These are phyloP conservation scores for Eudyptes chrysolophus DNA, from an alignment of 2,113 vertebrate genomes.

Conservation along the genomic window DNA sequence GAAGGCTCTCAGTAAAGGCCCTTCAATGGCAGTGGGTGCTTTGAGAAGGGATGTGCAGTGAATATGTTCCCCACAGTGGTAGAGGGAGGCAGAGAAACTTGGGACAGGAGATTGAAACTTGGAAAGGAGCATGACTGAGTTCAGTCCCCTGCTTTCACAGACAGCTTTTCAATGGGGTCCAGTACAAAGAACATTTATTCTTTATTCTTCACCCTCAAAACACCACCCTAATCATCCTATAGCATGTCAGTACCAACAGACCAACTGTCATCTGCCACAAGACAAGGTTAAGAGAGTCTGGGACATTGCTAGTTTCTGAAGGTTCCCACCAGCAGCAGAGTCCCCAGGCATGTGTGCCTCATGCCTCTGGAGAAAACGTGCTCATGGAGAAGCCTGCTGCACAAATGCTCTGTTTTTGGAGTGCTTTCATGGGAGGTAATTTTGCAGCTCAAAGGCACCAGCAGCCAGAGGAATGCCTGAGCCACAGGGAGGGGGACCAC, in stretches of 20 bases:
- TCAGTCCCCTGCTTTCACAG: not conserved
- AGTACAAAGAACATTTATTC: not conserved
- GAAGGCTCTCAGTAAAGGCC: not conserved
- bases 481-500: not conserved
- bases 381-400: not conserved
- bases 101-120: not conserved
- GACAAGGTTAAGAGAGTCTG: not conserved
- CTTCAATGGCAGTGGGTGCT: not conserved
- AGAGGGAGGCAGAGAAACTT: not conserved
- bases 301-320: not conserved
- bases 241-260: not conserved
- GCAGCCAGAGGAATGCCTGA: not conserved
- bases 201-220: not conserved
- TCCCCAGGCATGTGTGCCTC: not conserved
- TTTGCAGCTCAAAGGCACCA: not conserved
- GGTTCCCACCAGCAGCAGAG: not conserved
- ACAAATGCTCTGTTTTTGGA: not conserved
- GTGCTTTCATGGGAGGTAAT: not conserved
- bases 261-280: not conserved
- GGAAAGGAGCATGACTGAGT: not conserved
- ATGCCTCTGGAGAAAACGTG: not conserved
- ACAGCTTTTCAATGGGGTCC: not conserved
- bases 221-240: not conserved
- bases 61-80: not conserved
- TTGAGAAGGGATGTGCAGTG: not conserved